These are phyloP conservation scores for Eilema caniola DNA, from an alignment of 2,888 invertebrate genomes.

Conservation along the genomic window DNA sequence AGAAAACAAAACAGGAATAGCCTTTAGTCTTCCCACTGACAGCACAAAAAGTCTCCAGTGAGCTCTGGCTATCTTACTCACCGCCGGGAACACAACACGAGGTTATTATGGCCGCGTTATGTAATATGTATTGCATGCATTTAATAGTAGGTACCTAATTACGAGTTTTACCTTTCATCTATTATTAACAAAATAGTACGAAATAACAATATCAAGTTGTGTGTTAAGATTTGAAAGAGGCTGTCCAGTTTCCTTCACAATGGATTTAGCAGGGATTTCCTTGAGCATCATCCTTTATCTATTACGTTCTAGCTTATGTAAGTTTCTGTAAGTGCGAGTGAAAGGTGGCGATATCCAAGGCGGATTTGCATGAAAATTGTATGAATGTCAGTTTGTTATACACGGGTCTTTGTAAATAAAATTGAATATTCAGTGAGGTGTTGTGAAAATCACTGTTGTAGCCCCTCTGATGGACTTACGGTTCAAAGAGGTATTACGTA, in stretches of 20 bases:
- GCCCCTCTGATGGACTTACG: conserved; percentile 63
- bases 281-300: conserved; percentile 58
- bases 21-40: too few relatives aligned
- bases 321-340: conserved; percentile 20
- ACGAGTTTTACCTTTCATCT: conserved; percentile 33
- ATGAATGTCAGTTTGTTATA: conserved; percentile 71
- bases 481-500: conserved; percentile 53
- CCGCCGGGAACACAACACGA: too few relatives aligned
- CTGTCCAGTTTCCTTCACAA: conserved; percentile 67
- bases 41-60: too few relatives aligned
- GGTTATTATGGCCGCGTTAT: too few relatives aligned
- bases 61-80: too few relatives aligned
- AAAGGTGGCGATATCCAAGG: conserved; percentile 31
- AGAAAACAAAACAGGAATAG: too few relatives aligned
- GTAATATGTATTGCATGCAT: too few relatives aligned
- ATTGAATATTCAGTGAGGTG: conserved; percentile 84
- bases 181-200: conserved; percentile 39
- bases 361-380: conserved; percentile 70
- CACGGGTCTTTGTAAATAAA: conserved; percentile 79
- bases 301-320: conserved; percentile 48
- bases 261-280: conserved; percentile 64
- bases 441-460: conserved; percentile 79
- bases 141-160: conserved; percentile 49
- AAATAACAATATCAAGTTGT: conserved; percentile 6
- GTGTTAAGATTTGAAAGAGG: conserved; percentile 65